Percentiles rank a stretch among this genome's conserved stretches.
Conservation (phyloP, 2,888 invertebrate genomes). For the Strigamia maritima region DNA sequence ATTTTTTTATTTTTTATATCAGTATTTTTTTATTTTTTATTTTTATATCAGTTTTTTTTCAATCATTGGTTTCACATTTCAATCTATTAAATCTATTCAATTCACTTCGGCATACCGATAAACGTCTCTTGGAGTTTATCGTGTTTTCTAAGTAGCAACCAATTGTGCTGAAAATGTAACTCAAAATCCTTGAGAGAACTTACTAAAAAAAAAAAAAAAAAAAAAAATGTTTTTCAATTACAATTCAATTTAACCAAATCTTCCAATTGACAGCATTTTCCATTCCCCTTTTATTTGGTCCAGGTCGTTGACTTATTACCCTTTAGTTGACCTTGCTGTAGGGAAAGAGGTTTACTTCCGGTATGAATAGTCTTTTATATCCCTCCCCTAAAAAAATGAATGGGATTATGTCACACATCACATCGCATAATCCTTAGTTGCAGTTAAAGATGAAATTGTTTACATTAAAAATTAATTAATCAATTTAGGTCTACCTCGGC, state of each 20-base stretch:
- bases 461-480: slow-evolving; percentile 15
- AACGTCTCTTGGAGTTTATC: no score
- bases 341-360: neutral
- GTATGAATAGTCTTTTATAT: neutral
- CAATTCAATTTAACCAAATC: no score
- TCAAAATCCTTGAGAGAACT: no score
- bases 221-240: no score
- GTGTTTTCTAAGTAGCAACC: no score
- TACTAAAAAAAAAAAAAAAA: no score
- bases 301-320: slow-evolving; percentile 26
- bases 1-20: neutral
- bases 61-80: neutral
- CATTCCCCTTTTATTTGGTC: neutral
- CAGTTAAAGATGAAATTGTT: neutral
- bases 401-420: neutral
- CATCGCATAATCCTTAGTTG: neutral
- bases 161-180: no score
- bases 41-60: neutral
- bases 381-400: neutral
- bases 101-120: no score
- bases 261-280: neutral
- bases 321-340: slow-evolving; percentile 2
- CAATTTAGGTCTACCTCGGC: neutral
- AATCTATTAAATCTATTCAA: no score
- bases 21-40: neutral